A percentile compares a stretch with the other conserved stretches of the same genome.
Conservation (phyloP, 2,888 invertebrate species). For the Amorpha juglandis region DNA sequence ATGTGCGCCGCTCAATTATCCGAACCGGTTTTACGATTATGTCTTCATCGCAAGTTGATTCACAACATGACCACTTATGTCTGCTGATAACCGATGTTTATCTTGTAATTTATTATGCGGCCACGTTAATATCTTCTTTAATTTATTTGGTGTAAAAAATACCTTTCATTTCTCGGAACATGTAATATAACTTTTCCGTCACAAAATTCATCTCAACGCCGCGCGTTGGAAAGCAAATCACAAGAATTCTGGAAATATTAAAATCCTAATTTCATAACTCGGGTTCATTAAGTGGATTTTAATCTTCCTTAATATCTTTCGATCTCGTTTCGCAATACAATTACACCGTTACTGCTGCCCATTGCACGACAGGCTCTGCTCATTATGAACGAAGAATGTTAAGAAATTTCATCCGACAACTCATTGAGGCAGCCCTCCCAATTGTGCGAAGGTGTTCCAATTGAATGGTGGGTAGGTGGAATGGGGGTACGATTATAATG, state of each 20-base stretch:
- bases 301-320: constrained; percentile 77
- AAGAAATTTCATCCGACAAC: constrained; percentile 84
- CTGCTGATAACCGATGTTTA: constrained; percentile 48
- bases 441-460: constrained; percentile 83
- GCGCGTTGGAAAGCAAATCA: constrained; percentile 40
- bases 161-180: neutral
- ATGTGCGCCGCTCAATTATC: constrained; percentile 18
- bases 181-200: constrained; percentile 30
- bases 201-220: constrained; percentile 14
- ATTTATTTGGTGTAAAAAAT: constrained; percentile 4
- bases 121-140: constrained; percentile 4
- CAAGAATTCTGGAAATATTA: constrained; percentile 57
- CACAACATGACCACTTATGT: constrained; percentile 58
- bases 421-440: constrained; percentile 81
- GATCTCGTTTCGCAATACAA: constrained; percentile 78
- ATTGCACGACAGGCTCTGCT: constrained; percentile 78
- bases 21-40: constrained; percentile 76
- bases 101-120: constrained; percentile 32
- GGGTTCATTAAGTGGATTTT: constrained; percentile 75
- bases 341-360: constrained; percentile 80
- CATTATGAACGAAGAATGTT: constrained; percentile 81
- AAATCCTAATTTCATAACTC: constrained; percentile 60
- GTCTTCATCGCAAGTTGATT: constrained; percentile 78
- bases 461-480: constrained; percentile 77
- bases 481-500: constrained; percentile 81